Percentiles rank a stretch among this genome's conserved stretches.
Evolutionary conservation across 2,113 vertebrate species (phyloP).

Genomic region (Heloderma charlesbogerti): DNA sequence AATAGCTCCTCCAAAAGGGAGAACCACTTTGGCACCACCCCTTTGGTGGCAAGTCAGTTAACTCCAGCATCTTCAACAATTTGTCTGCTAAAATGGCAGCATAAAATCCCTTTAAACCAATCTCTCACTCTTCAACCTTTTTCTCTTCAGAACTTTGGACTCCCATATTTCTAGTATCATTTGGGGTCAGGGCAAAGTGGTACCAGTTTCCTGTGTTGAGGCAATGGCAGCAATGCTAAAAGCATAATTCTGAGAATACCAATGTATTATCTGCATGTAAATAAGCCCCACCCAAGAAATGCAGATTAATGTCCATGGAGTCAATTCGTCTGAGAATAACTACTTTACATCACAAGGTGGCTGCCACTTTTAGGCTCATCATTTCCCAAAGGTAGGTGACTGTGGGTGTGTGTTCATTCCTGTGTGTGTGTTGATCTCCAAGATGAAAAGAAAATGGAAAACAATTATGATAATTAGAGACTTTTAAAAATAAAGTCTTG

Average conservation of each 20-base stretch:
- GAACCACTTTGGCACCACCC: too few relatives aligned
- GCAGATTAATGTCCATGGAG: background rate
- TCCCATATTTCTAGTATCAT: background rate
- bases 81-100: too few relatives aligned
- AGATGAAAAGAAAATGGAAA: conserved; percentile 49
- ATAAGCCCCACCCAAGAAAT: background rate
- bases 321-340: background rate
- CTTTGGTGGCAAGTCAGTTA: too few relatives aligned
- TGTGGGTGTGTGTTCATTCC: too few relatives aligned
- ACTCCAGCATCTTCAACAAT: too few relatives aligned
- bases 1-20: too few relatives aligned
- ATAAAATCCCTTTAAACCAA: too few relatives aligned
- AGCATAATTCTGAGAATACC: background rate
- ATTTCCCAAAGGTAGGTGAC: background rate
- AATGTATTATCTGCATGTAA: background rate
- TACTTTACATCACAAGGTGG: background rate
- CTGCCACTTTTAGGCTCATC: background rate
- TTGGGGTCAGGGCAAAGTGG: background rate
- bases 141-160: too few relatives aligned
- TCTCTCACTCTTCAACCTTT: too few relatives aligned
- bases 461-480: conserved; percentile 58
- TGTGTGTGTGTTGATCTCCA: background rate
- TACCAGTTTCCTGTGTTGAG: background rate
- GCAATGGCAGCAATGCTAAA: background rate
- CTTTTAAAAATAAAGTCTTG: conserved; percentile 52